Evolutionary conservation across 2,797 vertebrate species (phyloP).

Genomic region (Spizella passerina): DNA sequence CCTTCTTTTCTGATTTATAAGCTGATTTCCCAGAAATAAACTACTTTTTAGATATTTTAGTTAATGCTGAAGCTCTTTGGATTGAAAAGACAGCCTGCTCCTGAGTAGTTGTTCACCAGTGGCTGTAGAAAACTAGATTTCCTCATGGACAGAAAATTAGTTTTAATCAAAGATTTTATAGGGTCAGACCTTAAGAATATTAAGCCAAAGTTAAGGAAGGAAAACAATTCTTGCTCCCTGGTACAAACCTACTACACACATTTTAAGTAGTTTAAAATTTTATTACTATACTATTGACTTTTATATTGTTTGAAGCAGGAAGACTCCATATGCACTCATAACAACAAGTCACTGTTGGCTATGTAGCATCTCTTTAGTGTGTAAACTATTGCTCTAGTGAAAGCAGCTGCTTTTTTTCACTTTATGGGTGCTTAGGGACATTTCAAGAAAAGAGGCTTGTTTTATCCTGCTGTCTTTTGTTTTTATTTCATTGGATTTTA

Average conservation of each 20-base stretch:
- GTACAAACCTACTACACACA: background rate
- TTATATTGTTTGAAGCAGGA: background rate
- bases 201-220: background rate
- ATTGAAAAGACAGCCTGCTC: background rate
- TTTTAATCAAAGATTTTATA: background rate
- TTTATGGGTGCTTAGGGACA: background rate
- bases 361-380: background rate
- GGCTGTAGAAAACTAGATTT: background rate
- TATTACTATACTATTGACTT: background rate
- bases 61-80: background rate
- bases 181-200: background rate
- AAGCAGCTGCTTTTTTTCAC: background rate
- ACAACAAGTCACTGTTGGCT: background rate
- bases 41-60: background rate
- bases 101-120: background rate
- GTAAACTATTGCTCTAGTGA: background rate
- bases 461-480: background rate
- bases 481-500: background rate
- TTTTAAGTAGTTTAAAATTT: background rate
- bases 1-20: background rate
- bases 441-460: background rate
- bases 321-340: background rate
- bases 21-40: background rate
- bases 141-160: background rate
- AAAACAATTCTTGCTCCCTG: background rate